These are phyloP conservation scores for Pipra filicauda DNA, from an alignment of 2,113 vertebrate species.

Conservation along the genomic window DNA sequence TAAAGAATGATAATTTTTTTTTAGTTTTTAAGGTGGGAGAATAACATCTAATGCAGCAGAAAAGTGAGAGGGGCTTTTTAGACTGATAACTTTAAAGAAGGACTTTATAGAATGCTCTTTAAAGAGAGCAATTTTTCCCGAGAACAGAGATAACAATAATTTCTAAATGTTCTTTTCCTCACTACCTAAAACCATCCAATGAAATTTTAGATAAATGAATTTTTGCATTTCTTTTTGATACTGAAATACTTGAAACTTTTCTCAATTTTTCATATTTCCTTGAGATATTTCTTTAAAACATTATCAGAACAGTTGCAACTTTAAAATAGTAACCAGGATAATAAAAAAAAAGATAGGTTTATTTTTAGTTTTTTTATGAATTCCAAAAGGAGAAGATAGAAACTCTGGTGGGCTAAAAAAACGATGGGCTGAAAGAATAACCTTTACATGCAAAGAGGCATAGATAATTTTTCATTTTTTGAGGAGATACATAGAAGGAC, in stretches of 20 bases:
- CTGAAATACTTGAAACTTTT: background rate
- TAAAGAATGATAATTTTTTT: background rate
- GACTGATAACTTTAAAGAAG: background rate
- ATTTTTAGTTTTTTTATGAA: background rate
- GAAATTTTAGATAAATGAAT: background rate
- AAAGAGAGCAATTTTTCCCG: background rate
- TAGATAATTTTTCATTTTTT: background rate
- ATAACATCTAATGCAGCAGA: background rate
- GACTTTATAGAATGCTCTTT: background rate
- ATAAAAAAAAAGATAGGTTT: background rate
- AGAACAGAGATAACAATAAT: background rate
- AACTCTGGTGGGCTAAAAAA: background rate
- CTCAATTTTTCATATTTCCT: background rate
- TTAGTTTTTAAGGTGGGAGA: background rate
- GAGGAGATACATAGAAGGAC: background rate
- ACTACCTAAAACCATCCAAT: background rate
- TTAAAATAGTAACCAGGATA: no score
- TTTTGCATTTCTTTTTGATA: background rate
- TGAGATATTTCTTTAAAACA: background rate
- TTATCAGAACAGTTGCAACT: background rate
- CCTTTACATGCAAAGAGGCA: background rate
- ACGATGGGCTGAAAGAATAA: background rate
- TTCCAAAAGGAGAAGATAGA: background rate
- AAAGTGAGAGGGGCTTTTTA: background rate
- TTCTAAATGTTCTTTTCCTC: background rate